A percentile compares a stretch with the other conserved stretches of the same genome.
These are phyloP conservation scores for Harlomillsia oculata DNA, from an alignment of 1,140 invertebrate species.

Conservation along the genomic window DNA sequence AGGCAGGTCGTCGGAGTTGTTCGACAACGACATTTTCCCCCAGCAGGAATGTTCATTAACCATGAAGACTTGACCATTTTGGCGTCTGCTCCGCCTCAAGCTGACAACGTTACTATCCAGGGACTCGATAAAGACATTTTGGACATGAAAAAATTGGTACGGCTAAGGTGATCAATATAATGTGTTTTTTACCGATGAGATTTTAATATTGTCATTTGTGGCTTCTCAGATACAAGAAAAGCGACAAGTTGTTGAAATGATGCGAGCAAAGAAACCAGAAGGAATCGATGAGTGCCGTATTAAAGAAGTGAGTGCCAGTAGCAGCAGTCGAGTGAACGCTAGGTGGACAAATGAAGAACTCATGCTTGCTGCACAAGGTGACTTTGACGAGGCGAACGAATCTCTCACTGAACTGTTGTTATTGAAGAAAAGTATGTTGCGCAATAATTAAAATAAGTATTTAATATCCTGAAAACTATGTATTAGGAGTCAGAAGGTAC, in stretches of 20 bases:
- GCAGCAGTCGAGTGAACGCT: slow-evolving; percentile 64
- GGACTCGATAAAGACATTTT: slow-evolving; percentile 86
- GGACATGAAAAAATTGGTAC: slow-evolving; percentile 86
- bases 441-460: neutral
- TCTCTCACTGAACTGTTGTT: no score
- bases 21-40: slow-evolving; percentile 81
- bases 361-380: slow-evolving; percentile 76
- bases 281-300: slow-evolving; percentile 65
- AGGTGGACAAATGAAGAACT: slow-evolving; percentile 90
- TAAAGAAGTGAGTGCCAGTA: slow-evolving; percentile 40
- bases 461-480: no score
- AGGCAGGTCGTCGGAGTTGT: slow-evolving; percentile 41
- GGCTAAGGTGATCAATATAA: slow-evolving; percentile 39
- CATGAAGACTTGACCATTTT: slow-evolving; percentile 86
- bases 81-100: slow-evolving; percentile 58
- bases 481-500: slow-evolving; percentile 68
- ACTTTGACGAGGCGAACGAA: no score
- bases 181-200: neutral
- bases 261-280: slow-evolving; percentile 63
- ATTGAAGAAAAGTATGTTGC: neutral
- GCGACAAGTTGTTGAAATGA: slow-evolving; percentile 78
- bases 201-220: neutral
- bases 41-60: slow-evolving; percentile 92
- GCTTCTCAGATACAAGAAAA: slow-evolving; percentile 82
- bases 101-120: slow-evolving; percentile 73